These are phyloP conservation scores for Blastomussa wellsi DNA, from an alignment of 92 coral and sea anemone species.

Conservation along the genomic window DNA sequence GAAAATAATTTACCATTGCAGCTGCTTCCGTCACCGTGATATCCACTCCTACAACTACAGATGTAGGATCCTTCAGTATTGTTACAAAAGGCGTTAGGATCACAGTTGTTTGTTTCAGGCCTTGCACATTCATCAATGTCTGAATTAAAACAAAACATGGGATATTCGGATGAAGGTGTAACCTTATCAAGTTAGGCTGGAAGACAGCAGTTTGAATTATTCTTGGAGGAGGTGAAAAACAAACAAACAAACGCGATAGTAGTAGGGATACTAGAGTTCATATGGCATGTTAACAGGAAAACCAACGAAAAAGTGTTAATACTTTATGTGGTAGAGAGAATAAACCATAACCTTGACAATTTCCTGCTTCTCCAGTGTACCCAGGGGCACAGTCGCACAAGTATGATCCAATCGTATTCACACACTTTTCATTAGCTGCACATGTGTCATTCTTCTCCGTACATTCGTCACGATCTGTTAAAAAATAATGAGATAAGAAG, in stretches of 20 bases:
- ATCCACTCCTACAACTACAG: constrained; percentile 50
- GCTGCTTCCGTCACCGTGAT: constrained; percentile 25
- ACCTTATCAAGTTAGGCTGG: too few relatives aligned
- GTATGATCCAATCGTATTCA: constrained; percentile 61
- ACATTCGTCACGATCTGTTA: constrained; percentile 61
- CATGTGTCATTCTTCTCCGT: constrained; percentile 28
- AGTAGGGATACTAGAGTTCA: too few relatives aligned
- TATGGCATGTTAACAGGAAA: too few relatives aligned
- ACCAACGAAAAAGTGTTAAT: too few relatives aligned
- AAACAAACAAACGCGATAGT: too few relatives aligned
- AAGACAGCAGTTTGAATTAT: too few relatives aligned
- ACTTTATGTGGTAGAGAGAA: too few relatives aligned
- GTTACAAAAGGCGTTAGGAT: constrained; percentile 36
- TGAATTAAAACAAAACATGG: background rate
- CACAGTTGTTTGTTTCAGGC: constrained; percentile 30
- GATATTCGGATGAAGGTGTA: too few relatives aligned
- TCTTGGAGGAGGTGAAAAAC: too few relatives aligned
- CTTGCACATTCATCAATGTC: constrained; percentile 50
- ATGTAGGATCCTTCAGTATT: constrained; percentile 41
- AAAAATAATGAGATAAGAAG: too few relatives aligned
- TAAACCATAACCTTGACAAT: constrained; percentile 35
- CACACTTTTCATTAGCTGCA: constrained; percentile 52
- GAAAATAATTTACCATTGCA: background rate
- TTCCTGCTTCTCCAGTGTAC: constrained; percentile 44
- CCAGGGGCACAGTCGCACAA: constrained; percentile 60